Base-by-base conservation (phyloP, 2,888 invertebrate species). In the Chrysina gloriosa region DNA sequence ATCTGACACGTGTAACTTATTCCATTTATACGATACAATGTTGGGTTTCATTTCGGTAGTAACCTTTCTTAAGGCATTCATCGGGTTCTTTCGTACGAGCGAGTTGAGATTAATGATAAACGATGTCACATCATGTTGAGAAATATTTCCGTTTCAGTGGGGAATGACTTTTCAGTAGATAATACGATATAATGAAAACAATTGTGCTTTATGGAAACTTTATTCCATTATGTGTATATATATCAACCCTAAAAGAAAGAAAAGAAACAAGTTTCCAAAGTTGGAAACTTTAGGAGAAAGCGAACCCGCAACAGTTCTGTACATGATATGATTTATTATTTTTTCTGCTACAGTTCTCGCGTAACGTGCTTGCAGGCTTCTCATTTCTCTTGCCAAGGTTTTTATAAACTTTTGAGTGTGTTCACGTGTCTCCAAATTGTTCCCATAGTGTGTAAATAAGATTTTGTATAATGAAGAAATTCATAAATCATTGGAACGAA, bases 1-100 rank as follows among this genome's bases (percentile, higher is more conserved):
- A 19, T 52, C 52, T 52, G 52, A 52, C 52, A 52, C 31, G 11
- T 11, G 31, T 9, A 7, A 29, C 19, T 14, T 9, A 6, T 16
- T 29, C 52, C 16, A 31, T 52, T 52, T 52, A 31, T 31, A 52
- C n/a, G 34, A 31, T 29, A 52, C 52, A 52, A 31, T 31, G 52
- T 52, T 31, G 14, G 31, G 52, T 25, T 52, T 52, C 31, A 52
- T 52, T 52, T 31, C 52, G 4, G 16, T 7, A 11, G 9, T 29
- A 52, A 52, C 9, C 16, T 31, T 9, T 45, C 52, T 52, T 52
- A 52, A 52, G 19, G 11, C 52, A 14, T 29, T 27, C 52, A 31
- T 19, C 31, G 14, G 11, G n/a, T 25, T 50, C 27, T 25, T 39
- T n/a, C 39, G 39, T 2, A 39, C n/a, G n/a, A 36, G 19, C 11